Percentiles rank a stretch among this genome's conserved stretches.
Conservation (phyloP, 2,888 invertebrate species). For the Drosophila flavopinicola region DNA sequence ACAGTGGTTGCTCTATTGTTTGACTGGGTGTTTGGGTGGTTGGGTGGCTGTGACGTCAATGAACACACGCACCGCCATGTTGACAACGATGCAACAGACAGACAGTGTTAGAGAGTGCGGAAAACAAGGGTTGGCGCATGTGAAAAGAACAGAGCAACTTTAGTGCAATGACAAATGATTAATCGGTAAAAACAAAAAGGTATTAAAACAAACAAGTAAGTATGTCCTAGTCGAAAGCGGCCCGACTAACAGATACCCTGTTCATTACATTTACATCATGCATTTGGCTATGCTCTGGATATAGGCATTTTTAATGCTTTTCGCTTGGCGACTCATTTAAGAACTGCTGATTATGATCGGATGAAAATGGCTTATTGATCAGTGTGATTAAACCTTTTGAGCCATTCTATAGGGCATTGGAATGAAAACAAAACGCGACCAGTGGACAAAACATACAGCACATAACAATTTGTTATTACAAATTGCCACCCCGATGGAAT, state of each 20-base stretch:
- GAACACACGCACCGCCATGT: constrained; percentile 60
- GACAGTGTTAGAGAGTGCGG: too few relatives aligned
- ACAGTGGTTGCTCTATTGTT: constrained; percentile 19
- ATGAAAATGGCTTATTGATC: too few relatives aligned
- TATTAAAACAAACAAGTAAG: constrained; percentile 7
- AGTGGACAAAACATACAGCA: constrained; percentile 7
- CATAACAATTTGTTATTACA: constrained; percentile 1
- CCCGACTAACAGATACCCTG: background rate
- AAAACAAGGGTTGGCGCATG: too few relatives aligned
- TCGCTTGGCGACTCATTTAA: too few relatives aligned
- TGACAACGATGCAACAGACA: constrained; percentile 61
- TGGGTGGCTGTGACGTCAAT: constrained; percentile 66
- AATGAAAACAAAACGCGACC: constrained; percentile 15
- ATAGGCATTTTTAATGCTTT: too few relatives aligned
- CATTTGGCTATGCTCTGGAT: too few relatives aligned
- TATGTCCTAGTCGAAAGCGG: too few relatives aligned
- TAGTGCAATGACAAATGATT: constrained; percentile 64
- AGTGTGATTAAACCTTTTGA: too few relatives aligned
- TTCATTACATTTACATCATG: too few relatives aligned
- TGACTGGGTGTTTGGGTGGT: background rate
- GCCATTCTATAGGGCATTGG: background rate
- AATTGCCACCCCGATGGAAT: too few relatives aligned
- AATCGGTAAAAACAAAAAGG: constrained; percentile 29
- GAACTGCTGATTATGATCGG: too few relatives aligned
- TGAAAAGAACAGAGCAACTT: constrained; percentile 43